Evolutionary conservation across 2,113 vertebrate genomes (phyloP).

Genomic region (Chrysemys picta): DNA sequence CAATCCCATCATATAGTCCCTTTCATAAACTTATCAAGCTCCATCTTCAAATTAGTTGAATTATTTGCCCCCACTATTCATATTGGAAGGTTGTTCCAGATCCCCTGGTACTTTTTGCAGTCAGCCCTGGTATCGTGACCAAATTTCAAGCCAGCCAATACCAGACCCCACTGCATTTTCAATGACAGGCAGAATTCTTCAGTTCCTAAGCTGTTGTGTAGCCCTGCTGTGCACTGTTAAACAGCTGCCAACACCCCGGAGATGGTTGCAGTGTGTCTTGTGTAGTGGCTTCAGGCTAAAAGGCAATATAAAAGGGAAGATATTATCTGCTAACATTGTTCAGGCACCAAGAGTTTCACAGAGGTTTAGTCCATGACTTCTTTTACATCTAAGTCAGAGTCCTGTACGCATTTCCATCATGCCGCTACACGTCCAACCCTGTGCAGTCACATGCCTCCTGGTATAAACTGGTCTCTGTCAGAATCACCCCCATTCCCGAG

Average conservation of each 20-base stretch:
- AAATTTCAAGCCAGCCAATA: background rate
- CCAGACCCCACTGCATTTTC: background rate
- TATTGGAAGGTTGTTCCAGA: background rate
- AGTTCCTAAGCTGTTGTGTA: background rate
- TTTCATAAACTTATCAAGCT: background rate
- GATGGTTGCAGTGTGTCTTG: background rate
- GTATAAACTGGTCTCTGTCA: background rate
- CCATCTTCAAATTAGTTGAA: background rate
- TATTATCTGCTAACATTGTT: background rate
- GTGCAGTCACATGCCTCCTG: background rate
- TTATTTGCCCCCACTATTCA: background rate
- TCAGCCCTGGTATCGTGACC: background rate
- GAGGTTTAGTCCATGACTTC: background rate
- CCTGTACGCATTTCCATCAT: background rate
- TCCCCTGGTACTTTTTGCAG: background rate
- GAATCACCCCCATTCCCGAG: background rate
- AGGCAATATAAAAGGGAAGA: background rate
- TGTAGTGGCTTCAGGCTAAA: background rate
- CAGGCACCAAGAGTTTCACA: background rate
- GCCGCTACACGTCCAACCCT: background rate
- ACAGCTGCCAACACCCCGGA: background rate
- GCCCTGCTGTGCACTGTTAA: background rate
- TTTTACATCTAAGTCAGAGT: background rate
- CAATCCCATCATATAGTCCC: background rate
- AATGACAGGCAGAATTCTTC: background rate